Percentiles rank a stretch among this genome's conserved stretches.
Conservation (phyloP, 1,140 invertebrate species). For the Mercenaria mercenaria region DNA sequence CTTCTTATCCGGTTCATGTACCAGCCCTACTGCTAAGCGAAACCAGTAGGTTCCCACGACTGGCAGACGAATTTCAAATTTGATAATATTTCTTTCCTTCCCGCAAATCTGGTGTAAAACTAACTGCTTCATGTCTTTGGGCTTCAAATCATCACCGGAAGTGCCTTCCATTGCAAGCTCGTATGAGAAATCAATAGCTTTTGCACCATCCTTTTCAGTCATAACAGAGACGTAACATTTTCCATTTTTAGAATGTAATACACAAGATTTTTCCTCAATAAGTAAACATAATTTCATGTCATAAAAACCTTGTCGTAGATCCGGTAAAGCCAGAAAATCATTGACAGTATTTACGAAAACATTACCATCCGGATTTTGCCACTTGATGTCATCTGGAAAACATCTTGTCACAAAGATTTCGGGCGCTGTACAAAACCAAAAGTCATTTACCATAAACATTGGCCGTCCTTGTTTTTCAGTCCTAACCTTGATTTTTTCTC, state of each 20-base stretch:
- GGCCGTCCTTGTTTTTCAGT: not conserved
- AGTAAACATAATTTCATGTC: not conserved
- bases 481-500: not conserved
- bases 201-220: not conserved
- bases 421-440: conserved; percentile 27
- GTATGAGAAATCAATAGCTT: not conserved
- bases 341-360: not conserved
- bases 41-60: conserved; percentile 25
- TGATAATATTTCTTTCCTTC: not conserved
- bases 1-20: not conserved
- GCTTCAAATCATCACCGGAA: not conserved
- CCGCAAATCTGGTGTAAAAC: not conserved
- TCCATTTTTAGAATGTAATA: conserved; percentile 5
- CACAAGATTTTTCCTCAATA: not conserved
- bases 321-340: conserved; percentile 7
- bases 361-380: conserved; percentile 2
- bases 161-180: conserved; percentile 21
- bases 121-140: conserved; percentile 16
- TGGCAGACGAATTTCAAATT: conserved; percentile 41
- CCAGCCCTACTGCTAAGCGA: not conserved
- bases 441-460: conserved; percentile 11
- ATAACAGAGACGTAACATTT: conserved; percentile 22
- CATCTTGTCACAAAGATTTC: conserved; percentile 19
- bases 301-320: conserved; percentile 25
- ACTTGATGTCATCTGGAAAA: conserved; percentile 16